Evolutionary conservation across 2,888 invertebrate genomes (phyloP).

Genomic region (Xylophagus ater): DNA sequence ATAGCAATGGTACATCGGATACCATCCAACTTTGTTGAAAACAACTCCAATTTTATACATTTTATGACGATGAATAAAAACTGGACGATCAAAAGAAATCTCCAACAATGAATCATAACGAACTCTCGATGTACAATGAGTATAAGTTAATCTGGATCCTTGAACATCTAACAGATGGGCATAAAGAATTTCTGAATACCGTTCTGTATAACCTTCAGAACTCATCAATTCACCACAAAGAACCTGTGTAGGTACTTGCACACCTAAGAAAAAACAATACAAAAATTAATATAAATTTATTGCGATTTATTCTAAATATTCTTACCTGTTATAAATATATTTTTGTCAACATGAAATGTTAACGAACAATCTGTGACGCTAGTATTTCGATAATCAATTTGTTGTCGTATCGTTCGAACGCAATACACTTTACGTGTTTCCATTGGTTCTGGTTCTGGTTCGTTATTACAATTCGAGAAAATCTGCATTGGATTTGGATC

Average conservation of each 20-base stretch:
- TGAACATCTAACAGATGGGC: slow-evolving; percentile 71
- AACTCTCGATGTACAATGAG: slow-evolving; percentile 68
- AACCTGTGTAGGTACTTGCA: slow-evolving; percentile 63
- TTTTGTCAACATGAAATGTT: slow-evolving; percentile 70
- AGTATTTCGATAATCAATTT: slow-evolving; percentile 62
- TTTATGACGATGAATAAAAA: slow-evolving; percentile 58
- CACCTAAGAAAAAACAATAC: slow-evolving; percentile 30
- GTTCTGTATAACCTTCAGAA: slow-evolving; percentile 34
- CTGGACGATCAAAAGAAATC: slow-evolving; percentile 68
- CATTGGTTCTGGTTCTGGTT: slow-evolving; percentile 23
- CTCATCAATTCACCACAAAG: slow-evolving; percentile 36
- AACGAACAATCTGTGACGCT: slow-evolving; percentile 66
- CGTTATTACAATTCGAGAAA: slow-evolving; percentile 9
- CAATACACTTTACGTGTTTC: slow-evolving; percentile 56
- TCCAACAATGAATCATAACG: slow-evolving; percentile 62
- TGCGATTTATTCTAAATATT: background rate
- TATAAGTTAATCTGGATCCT: slow-evolving; percentile 68
- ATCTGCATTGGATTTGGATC: too few relatives aligned
- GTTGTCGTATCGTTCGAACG: slow-evolving; percentile 52
- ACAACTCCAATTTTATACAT: slow-evolving; percentile 73
- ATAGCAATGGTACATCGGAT: slow-evolving; percentile 65
- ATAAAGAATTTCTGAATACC: slow-evolving; percentile 67
- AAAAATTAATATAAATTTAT: background rate
- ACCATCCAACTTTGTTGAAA: slow-evolving; percentile 71
- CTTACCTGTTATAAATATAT: slow-evolving; percentile 57